phyloP scores from a whole-genome alignment of 2,113 vertebrate genomes.

The Orcinus orca region DNA sequence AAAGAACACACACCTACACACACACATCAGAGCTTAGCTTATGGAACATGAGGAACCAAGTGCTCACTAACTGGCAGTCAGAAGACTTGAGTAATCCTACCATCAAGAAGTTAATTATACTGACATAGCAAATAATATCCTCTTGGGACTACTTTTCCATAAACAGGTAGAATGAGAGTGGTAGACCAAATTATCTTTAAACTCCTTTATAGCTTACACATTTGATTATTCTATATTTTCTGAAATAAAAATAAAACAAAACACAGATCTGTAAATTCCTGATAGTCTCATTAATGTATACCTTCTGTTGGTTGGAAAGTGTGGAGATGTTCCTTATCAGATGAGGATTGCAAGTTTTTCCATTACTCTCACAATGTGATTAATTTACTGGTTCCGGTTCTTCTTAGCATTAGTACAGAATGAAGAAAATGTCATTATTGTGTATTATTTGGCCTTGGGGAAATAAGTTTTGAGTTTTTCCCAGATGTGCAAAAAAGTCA shows the following conservation, averaged over 20 bases:
- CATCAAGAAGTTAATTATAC: not conserved
- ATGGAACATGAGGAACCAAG: not conserved
- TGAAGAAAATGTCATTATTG: not conserved
- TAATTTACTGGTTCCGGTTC: not conserved
- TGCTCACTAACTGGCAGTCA: not conserved
- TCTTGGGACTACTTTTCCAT: not conserved
- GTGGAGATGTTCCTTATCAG: not conserved
- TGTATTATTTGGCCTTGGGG: not conserved
- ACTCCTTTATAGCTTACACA: not conserved
- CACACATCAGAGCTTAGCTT: not conserved
- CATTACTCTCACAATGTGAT: not conserved
- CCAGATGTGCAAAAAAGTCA: not conserved
- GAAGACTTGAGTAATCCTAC: not conserved
- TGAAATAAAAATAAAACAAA: not conserved
- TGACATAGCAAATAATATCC: not conserved
- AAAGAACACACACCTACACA: not conserved
- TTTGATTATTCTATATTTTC: not conserved
- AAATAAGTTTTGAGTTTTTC: not conserved
- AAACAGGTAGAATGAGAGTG: not conserved
- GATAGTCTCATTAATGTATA: not conserved
- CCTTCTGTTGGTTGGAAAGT: not conserved
- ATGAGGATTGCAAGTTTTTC: not conserved
- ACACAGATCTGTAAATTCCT: not conserved
- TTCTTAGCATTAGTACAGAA: not conserved
- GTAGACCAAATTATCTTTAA: not conserved